Conservation (phyloP, 1,140 invertebrate genomes). For the Apis florea region DNA sequence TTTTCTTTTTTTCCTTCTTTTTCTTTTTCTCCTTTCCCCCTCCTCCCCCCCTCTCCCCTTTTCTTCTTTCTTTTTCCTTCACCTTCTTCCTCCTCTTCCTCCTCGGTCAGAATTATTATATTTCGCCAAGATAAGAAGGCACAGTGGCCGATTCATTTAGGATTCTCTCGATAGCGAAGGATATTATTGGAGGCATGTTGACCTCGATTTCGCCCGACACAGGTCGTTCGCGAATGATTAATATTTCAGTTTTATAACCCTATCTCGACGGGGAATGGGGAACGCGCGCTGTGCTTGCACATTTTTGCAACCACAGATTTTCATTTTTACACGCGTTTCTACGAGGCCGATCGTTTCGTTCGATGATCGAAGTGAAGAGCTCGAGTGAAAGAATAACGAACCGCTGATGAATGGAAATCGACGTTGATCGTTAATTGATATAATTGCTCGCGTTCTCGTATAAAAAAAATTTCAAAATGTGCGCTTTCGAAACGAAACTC, state of each 20-base stretch:
- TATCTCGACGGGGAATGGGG: not conserved
- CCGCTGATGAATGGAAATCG: not conserved
- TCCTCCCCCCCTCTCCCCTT: not conserved
- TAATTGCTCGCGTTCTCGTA: not conserved
- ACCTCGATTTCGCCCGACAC: not conserved
- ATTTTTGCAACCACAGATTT: not conserved
- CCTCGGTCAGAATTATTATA: conserved; percentile 1
- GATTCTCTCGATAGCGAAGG: not conserved
- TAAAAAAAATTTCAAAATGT: conserved; percentile 5
- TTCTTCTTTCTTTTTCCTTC: not conserved
- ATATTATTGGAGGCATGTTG: not conserved
- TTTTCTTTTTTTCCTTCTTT: not conserved
- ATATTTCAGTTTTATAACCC: conserved; percentile 4
- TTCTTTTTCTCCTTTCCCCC: not conserved
- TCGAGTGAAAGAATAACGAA: not conserved
- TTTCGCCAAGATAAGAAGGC: conserved; percentile 10
- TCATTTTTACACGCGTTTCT: not conserved
- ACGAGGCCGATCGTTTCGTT: not conserved
- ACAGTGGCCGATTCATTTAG: conserved; percentile 11
- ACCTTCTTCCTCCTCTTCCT: not conserved
- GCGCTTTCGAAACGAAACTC: too few species aligned
- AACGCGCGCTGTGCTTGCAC: not conserved
- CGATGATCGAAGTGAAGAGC: not conserved
- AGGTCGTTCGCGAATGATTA: not conserved
- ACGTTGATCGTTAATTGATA: not conserved